These are phyloP conservation scores for Scrobipalpa costella DNA, from an alignment of 2,888 invertebrate species.

Conservation along the genomic window DNA sequence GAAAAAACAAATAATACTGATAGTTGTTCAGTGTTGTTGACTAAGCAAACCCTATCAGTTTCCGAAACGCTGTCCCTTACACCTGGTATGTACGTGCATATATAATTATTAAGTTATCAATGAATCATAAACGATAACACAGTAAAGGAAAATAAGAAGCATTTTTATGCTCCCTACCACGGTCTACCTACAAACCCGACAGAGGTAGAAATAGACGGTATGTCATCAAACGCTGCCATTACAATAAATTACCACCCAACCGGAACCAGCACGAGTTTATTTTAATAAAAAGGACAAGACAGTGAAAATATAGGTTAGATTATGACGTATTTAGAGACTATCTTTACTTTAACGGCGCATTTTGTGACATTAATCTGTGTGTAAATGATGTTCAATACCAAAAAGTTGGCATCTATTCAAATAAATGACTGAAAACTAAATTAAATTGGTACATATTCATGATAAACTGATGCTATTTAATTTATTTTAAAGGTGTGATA, in stretches of 20 bases:
- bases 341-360: conserved; percentile 62
- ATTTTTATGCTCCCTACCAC: not conserved
- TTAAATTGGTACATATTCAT: conserved; percentile 44
- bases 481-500: not conserved
- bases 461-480: conserved; percentile 46
- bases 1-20: too few relatives aligned
- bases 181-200: not conserved
- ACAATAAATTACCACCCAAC: conserved; percentile 40
- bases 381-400: conserved; percentile 56
- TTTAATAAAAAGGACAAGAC: conserved; percentile 46
- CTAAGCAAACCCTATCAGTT: too few relatives aligned
- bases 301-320: conserved; percentile 54
- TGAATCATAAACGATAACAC: too few relatives aligned
- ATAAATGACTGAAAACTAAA: conserved; percentile 54
- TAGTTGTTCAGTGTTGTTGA: too few relatives aligned
- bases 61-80: too few relatives aligned
- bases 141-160: too few relatives aligned
- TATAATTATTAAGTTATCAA: too few relatives aligned
- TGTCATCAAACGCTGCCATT: conserved; percentile 39
- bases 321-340: conserved; percentile 52
- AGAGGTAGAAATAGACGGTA: conserved; percentile 37
- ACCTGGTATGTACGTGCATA: too few relatives aligned
- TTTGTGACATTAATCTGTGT: conserved; percentile 64
- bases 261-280: conserved; percentile 43
- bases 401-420: conserved; percentile 72